phyloP scores from a whole-genome alignment of 2,888 invertebrate genomes.

The Drosophila setosimentum region DNA sequence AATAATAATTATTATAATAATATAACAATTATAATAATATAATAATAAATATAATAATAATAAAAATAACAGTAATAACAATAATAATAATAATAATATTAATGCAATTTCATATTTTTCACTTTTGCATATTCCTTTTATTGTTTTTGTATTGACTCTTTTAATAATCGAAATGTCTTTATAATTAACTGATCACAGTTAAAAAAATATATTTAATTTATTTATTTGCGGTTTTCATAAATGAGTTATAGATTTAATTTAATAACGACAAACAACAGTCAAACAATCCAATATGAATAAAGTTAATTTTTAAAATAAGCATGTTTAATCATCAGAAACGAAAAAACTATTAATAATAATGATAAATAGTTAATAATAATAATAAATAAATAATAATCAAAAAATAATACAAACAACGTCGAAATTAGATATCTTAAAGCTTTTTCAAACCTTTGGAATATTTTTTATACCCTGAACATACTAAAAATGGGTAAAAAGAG shows the following conservation, averaged over 20 bases:
- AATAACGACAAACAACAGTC: not conserved
- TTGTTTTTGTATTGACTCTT: not conserved
- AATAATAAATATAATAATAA: no score
- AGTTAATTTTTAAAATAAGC: not conserved
- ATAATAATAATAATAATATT: no score
- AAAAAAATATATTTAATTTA: not conserved
- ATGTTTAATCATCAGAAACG: not conserved
- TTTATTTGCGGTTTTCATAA: not conserved
- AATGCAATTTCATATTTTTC: not conserved
- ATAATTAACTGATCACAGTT: not conserved
- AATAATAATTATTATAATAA: no score
- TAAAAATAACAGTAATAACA: no score
- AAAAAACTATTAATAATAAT: not conserved
- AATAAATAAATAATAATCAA: not conserved
- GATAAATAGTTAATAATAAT: no score
- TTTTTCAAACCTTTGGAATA: not conserved
- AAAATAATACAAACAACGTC: not conserved
- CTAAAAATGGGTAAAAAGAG: no score
- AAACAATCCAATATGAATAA: not conserved
- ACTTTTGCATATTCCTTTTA: not conserved
- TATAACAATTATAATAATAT: no score
- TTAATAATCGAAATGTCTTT: not conserved
- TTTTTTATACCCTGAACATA: no score
- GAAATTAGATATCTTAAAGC: not conserved
- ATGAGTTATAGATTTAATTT: not conserved